Evolutionary conservation across 2,888 invertebrate genomes (phyloP).

Genomic region (Nomada lathburiana): DNA sequence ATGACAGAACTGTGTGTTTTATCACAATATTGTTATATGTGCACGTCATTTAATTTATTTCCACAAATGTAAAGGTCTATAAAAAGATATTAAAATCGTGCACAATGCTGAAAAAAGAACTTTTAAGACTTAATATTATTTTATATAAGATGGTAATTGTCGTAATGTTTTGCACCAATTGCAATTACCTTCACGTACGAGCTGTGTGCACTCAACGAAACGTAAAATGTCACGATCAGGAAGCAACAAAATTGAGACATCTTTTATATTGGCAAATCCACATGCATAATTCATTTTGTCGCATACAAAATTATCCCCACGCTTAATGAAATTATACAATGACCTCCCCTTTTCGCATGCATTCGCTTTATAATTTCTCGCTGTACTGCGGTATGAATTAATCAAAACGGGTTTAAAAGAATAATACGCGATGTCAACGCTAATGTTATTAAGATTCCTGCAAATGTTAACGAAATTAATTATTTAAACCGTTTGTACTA

Average conservation of each 20-base stretch:
- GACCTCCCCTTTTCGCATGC: conserved; percentile 67
- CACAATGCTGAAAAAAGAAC: too few species aligned
- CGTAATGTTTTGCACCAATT: background rate
- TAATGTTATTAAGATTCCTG: too few species aligned
- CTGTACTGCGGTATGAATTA: background rate
- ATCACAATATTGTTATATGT: too few species aligned
- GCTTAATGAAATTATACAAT: conserved; percentile 69
- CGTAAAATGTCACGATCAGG: background rate
- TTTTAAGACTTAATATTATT: too few species aligned
- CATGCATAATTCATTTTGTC: background rate
- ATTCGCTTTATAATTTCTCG: conserved; percentile 30
- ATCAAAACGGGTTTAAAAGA: background rate
- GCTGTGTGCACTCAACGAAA: background rate
- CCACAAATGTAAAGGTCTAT: too few species aligned
- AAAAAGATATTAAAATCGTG: too few species aligned
- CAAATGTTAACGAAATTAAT: too few species aligned
- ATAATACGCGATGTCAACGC: too few species aligned
- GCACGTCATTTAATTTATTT: too few species aligned
- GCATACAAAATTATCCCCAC: conserved; percentile 56
- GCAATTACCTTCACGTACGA: background rate
- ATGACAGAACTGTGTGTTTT: too few species aligned
- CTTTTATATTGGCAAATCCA: conserved; percentile 27
- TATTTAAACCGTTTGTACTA: too few species aligned
- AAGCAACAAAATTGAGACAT: background rate
- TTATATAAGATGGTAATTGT: background rate